These are phyloP conservation scores for Hedychridium roseum DNA, from an alignment of 2,888 invertebrate genomes.

Conservation along the genomic window DNA sequence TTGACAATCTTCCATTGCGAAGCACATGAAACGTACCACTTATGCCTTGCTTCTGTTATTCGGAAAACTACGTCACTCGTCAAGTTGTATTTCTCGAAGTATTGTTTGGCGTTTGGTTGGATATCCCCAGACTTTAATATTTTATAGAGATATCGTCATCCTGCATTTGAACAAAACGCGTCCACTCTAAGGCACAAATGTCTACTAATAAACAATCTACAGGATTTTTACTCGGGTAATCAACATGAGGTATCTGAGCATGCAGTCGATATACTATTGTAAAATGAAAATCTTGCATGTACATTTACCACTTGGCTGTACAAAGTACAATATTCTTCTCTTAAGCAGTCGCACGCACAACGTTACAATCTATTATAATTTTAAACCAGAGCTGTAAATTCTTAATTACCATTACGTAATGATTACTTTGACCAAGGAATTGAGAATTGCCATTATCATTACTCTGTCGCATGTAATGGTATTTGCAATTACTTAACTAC, in stretches of 20 bases:
- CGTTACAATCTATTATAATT: constrained; percentile 16
- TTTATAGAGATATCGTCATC: constrained; percentile 18
- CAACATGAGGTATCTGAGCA: constrained; percentile 27
- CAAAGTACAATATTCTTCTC: constrained; percentile 42
- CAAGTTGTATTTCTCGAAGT: constrained; percentile 23
- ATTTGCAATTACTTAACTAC: too few species aligned
- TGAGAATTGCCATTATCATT: too few species aligned
- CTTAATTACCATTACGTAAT: too few species aligned
- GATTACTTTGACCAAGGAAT: constrained; percentile 16
- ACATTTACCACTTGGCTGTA: constrained; percentile 46
- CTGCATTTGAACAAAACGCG: constrained; percentile 20
- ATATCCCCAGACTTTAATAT: constrained; percentile 14
- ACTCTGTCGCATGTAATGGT: too few species aligned
- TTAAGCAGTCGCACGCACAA: constrained; percentile 40
- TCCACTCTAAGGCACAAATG: constrained; percentile 23
- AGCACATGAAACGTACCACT: constrained; percentile 45
- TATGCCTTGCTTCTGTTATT: constrained; percentile 18
- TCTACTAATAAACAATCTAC: constrained; percentile 19
- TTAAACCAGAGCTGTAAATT: too few species aligned
- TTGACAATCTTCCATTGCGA: constrained; percentile 44
- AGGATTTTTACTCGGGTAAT: constrained; percentile 34
- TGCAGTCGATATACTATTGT: constrained; percentile 28
- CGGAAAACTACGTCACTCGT: constrained; percentile 26
- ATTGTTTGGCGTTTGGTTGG: constrained; percentile 15
- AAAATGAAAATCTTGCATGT: constrained; percentile 31